Evolutionary conservation across 2,797 vertebrate genomes (phyloP), one percentile per base, ranked within the genome.

Genomic region (Eptatretus atami): DNA sequence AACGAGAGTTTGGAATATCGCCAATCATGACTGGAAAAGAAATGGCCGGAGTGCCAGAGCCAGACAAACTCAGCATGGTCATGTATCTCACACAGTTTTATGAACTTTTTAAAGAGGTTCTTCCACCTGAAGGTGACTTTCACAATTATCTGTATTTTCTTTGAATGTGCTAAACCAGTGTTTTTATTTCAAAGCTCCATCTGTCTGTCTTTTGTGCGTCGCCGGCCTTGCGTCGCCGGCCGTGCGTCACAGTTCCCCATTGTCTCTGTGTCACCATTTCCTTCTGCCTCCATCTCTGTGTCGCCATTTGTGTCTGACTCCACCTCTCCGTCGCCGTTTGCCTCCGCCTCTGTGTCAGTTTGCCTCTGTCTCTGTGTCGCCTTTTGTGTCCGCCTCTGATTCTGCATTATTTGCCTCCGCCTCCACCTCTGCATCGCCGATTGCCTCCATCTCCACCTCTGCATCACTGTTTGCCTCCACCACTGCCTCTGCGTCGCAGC

Each of bases 61-160:
- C 92, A 2, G 92, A 98, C 76, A 90, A 94, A 61, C 78, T 98
- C 52, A 90, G 86, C 0, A 98, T 98, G 92, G 92, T 96, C 73
- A 87, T 98, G 83, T 98, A 96, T 77, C 85, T 98, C 75, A 93
- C 82, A n/a, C 92, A 96, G 78, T 95, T 98, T 78, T 94, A 95
- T 2, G 87, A 98, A 77, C 95, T 98, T 88, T 96, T 98, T 73
- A 92, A 79, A 76, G 90, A 98, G 75, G 82, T 80, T 52, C 75
- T 92, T 69, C 80, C 85, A 66, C 82, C 85, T 65, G 78, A 76
- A 64, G 86, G 88, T 94, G 73, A 85, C 83, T 71, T 53, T 1
- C 53, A 52, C 63, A 10, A 13, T 44, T 54, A 24, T 52, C 3
- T 53, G 31, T 5, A 52, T 53, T 53, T 65, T 53, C 52, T 11